Evolutionary conservation across 1,140 invertebrate genomes (phyloP).

Genomic region (Drosophila watanabei): DNA sequence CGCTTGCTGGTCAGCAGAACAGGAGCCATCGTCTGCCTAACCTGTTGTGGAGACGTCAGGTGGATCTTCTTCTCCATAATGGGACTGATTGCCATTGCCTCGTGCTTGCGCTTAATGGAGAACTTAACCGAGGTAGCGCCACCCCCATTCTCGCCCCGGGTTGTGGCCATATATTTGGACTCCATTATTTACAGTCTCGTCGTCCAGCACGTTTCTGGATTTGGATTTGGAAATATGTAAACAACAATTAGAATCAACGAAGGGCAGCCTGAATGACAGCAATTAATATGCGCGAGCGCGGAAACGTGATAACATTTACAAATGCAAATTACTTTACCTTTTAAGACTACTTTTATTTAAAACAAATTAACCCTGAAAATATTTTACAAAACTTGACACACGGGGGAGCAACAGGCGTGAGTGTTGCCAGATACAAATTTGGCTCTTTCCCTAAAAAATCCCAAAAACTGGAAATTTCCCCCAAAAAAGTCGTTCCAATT

Average conservation of each 20-base stretch:
- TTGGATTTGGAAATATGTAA: neutral
- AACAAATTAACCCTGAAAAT: conserved; percentile 1
- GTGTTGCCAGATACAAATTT: no score
- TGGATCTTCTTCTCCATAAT: conserved; percentile 39
- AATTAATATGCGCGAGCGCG: neutral
- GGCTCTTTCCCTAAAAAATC: no score
- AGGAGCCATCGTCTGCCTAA: conserved; percentile 17
- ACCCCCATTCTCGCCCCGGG: conserved; percentile 14
- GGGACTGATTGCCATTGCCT: conserved; percentile 27
- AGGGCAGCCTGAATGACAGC: neutral
- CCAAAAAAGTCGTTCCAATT: neutral
- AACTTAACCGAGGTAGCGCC: conserved; percentile 36
- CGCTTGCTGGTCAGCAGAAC: conserved; percentile 30
- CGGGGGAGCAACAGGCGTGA: conserved; percentile 23
- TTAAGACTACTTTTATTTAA: neutral
- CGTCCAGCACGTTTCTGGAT: conserved; percentile 29
- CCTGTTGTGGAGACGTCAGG: neutral
- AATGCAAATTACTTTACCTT: neutral
- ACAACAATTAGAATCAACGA: neutral
- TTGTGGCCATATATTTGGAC: conserved; percentile 61
- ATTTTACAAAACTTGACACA: conserved; percentile 12
- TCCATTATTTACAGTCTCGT: conserved; percentile 47
- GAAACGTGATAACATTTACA: no score
- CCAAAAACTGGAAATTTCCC: no score
- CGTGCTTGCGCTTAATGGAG: conserved; percentile 56